Percentiles rank a stretch among this genome's conserved stretches.
Conservation (phyloP, 2,888 invertebrate genomes). For the Thelaira solivaga region DNA sequence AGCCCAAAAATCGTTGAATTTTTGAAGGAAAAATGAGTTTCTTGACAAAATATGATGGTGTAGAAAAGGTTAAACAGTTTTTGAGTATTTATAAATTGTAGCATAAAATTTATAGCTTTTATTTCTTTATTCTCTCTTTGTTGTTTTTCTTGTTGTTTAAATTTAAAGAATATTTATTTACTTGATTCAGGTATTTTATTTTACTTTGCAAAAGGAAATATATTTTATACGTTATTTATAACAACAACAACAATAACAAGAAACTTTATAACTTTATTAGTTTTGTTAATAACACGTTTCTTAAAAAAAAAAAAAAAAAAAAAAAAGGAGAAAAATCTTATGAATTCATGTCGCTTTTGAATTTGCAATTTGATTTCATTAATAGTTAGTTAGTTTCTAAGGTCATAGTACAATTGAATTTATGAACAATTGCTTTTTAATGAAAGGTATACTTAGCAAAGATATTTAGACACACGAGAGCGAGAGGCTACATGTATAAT, state of each 20-base stretch:
- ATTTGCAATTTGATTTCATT: slow-evolving; percentile 32
- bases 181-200: slow-evolving; percentile 45
- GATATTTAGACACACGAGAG: slow-evolving; percentile 4
- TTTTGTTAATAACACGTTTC: slow-evolving; percentile 67
- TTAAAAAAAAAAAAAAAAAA: neutral
- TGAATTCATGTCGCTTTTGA: neutral
- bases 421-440: slow-evolving; percentile 58
- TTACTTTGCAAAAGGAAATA: neutral
- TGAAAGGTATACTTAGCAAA: slow-evolving; percentile 35
- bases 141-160: too few species aligned
- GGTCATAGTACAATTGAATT: slow-evolving; percentile 60
- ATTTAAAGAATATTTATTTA: slow-evolving; percentile 41
- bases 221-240: slow-evolving; percentile 17
- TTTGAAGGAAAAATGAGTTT: slow-evolving; percentile 31
- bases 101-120: slow-evolving; percentile 65
- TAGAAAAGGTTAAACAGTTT: slow-evolving; percentile 71
- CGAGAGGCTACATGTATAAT: neutral
- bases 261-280: slow-evolving; percentile 73
- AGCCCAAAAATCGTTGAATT: neutral
- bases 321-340: neutral
- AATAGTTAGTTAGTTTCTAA: slow-evolving; percentile 20
- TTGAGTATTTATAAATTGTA: slow-evolving; percentile 74
- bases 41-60: slow-evolving; percentile 63
- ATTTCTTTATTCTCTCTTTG: slow-evolving; percentile 65
- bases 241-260: slow-evolving; percentile 3